Evolutionary conservation across 1,140 invertebrate genomes (phyloP), one percentile per base, ranked within the genome.

Genomic region (Potamilus streckersoni): DNA sequence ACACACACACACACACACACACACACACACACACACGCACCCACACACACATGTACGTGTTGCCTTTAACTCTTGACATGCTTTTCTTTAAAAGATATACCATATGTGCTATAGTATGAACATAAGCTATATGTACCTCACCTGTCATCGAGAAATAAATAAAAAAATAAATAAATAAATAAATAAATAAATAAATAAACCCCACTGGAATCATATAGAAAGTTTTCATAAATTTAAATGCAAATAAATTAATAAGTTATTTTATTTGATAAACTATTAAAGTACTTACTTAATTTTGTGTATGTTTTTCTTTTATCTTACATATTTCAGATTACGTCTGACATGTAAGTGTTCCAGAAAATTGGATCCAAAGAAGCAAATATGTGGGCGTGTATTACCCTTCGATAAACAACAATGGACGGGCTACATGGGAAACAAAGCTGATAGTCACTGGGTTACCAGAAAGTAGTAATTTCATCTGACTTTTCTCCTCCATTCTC

Each of bases 331-430:
- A 69, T 62, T 91, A 13, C 81, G 88, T 49, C n/a, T 91, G 6
- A 86, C 82, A 66, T 88, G 87, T 65, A 83, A 75, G 16, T 91
- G 90, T 80, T 66, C 67, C 6, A 83, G 85, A 69, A 71, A 17
- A 76, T 77, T 20, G 27, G 66, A 27, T 74, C 77, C 2, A 77
- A 81, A 65, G 74, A 73, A 19, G 69, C 61, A 56, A 78, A 68
- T 16, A 80, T 91, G 90, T 74, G 79, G 85, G n/a, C 78, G 81
- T 27, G 80, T 91, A 57, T 73, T 90, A 38, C 90, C 91, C 1
- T 90, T 83, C 79, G 62, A 82, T 13, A 63, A 91, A 64, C 91
- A 91, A 79, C 82, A 86, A 57, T 91, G 91, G 91, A 76, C 88
- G 31, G 82, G 82, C 17, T 91, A 91, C 69, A 90, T 91, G 89